phyloP scores from a whole-genome alignment of 2,888 invertebrate species.

The Podabrus alpinus region DNA sequence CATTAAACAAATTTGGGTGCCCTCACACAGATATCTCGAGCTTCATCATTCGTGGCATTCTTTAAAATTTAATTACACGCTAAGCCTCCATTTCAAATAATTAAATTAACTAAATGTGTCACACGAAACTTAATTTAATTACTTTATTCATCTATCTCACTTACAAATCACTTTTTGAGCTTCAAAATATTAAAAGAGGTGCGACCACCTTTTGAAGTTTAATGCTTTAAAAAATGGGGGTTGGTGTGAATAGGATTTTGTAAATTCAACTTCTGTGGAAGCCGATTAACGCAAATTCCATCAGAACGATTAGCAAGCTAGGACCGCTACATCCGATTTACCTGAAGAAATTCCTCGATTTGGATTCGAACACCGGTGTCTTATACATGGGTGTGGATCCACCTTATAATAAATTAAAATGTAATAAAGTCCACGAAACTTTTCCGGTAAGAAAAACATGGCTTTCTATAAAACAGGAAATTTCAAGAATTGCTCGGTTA shows the following conservation, averaged over 20 bases:
- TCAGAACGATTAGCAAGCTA: too few species aligned
- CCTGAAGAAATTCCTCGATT: too few species aligned
- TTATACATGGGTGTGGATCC: too few species aligned
- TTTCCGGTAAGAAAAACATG: background rate
- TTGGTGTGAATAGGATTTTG: too few species aligned
- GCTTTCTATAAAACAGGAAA: background rate
- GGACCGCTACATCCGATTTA: too few species aligned
- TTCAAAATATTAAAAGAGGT: background rate
- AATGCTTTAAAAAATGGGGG: too few species aligned
- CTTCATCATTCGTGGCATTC: background rate
- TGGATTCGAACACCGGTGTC: too few species aligned
- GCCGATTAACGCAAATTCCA: too few species aligned
- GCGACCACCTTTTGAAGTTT: too few species aligned
- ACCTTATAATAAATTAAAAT: too few species aligned
- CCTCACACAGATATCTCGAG: background rate
- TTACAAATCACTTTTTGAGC: background rate
- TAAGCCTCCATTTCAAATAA: background rate
- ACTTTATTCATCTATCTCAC: background rate
- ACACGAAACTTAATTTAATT: background rate
- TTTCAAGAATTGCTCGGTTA: background rate
- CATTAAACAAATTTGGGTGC: background rate
- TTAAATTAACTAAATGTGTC: conserved; percentile 2
- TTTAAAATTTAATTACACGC: conserved; percentile 3
- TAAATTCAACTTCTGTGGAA: too few species aligned
- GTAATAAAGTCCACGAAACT: background rate